Percentiles rank a stretch among this genome's conserved stretches.
phyloP scores from a whole-genome alignment of 2,113 vertebrate species.

The zebrafish (Danio rerio) region DNA sequence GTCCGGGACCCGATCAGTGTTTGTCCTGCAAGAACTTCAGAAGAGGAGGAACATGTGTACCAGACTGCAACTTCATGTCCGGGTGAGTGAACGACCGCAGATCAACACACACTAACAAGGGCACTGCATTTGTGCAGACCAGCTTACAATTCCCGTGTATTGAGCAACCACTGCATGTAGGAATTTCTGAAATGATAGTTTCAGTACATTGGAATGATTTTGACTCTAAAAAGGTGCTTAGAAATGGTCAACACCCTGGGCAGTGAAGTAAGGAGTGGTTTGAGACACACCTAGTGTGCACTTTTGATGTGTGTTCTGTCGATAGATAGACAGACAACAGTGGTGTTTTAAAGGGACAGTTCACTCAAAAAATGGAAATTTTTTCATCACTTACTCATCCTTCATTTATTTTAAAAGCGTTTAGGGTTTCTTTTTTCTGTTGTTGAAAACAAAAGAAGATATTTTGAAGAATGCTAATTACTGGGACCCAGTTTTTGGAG shows the following conservation, averaged over 20 bases:
- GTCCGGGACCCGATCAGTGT: slow-evolving; percentile 85
- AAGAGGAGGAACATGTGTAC: slow-evolving; percentile 82
- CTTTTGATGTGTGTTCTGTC: neutral
- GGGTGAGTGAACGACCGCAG: slow-evolving; percentile 74
- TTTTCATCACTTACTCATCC: neutral
- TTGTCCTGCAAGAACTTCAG: slow-evolving; percentile 86
- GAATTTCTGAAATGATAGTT: no score
- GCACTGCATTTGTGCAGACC: no score
- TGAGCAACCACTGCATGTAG: neutral
- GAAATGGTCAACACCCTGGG: neutral
- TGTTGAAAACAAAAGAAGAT: neutral
- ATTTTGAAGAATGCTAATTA: neutral
- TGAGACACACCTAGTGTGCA: neutral
- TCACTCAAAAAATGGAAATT: no score
- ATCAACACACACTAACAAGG: no score
- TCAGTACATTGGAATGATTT: neutral
- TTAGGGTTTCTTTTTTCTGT: neutral
- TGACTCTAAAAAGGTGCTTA: neutral
- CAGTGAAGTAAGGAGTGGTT: neutral
- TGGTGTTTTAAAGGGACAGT: no score
- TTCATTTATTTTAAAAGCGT: neutral
- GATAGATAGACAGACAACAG: neutral
- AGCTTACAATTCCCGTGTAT: neutral
- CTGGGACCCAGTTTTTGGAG: no score
- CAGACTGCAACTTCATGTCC: slow-evolving; percentile 82